These are phyloP conservation scores for Meliscaeva auricollis DNA, from an alignment of 2,888 invertebrate genomes.

Conservation along the genomic window DNA sequence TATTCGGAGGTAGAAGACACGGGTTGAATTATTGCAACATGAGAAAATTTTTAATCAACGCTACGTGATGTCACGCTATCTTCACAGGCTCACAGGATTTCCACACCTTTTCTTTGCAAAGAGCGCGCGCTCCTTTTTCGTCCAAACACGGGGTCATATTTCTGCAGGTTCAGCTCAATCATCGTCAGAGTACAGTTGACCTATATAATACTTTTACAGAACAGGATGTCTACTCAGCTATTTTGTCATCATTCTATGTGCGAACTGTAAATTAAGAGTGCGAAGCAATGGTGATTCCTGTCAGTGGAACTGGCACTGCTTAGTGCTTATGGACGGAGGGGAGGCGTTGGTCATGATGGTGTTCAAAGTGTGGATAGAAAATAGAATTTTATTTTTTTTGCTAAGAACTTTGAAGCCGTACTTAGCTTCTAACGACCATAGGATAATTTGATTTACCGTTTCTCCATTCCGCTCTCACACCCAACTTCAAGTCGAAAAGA, in stretches of 20 bases:
- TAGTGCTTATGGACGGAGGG: background rate
- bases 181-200: constrained; percentile 56
- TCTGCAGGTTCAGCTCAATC: constrained; percentile 71
- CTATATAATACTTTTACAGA: constrained; percentile 34
- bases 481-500: background rate
- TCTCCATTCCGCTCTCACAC: constrained; percentile 43
- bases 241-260: constrained; percentile 46
- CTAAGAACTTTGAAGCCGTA: constrained; percentile 61
- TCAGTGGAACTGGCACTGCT: constrained; percentile 1
- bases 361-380: constrained; percentile 20
- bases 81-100: constrained; percentile 71
- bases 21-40: constrained; percentile 72
- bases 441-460: constrained; percentile 71
- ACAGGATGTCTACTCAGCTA: constrained; percentile 61
- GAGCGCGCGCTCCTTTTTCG: constrained; percentile 45
- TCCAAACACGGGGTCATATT: constrained; percentile 65
- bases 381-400: constrained; percentile 42
- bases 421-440: constrained; percentile 67
- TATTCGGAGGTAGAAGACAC: constrained; percentile 46
- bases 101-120: constrained; percentile 70
- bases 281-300: constrained; percentile 54
- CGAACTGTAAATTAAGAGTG: constrained; percentile 45
- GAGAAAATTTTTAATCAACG: constrained; percentile 73
- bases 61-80: constrained; percentile 75
- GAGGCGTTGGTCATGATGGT: too few relatives aligned